Conservation (phyloP, 2,888 invertebrate species). For the Mimachlamys varia region DNA sequence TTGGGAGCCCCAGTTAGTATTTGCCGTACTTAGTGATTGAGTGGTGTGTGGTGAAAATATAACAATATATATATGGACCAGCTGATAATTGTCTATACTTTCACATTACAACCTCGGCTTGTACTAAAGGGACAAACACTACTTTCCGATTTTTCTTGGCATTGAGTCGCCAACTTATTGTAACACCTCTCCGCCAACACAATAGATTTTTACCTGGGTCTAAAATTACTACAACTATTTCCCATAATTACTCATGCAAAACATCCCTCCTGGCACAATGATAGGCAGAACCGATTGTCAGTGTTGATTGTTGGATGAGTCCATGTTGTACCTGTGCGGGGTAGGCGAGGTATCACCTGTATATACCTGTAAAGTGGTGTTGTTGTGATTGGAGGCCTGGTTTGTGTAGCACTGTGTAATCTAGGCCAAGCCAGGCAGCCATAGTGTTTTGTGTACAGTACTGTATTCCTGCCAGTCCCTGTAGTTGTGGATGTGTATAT, state of each 20-base stretch:
- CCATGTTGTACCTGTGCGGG: neutral
- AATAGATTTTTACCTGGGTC: neutral
- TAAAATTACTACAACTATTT: constrained; percentile 15
- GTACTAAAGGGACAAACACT: neutral
- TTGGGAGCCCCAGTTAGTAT: neutral
- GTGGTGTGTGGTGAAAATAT: neutral
- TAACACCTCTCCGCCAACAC: neutral
- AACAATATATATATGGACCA: neutral
- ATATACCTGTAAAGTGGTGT: neutral
- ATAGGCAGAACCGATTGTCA: neutral
- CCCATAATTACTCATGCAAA: neutral
- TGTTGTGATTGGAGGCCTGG: neutral
- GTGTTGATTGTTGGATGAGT: constrained; percentile 10
- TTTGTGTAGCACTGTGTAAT: neutral
- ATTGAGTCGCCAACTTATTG: neutral
- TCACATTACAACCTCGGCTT: neutral
- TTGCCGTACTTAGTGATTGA: neutral
- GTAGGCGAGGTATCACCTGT: neutral
- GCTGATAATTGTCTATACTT: constrained; percentile 19
- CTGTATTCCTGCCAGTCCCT: neutral
- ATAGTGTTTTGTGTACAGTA: constrained; percentile 6
- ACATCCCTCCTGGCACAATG: constrained; percentile 32
- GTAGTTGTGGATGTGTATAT: neutral
- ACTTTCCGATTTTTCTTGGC: constrained; percentile 4
- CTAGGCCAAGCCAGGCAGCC: constrained; percentile 34